Evolutionary conservation across 2,888 invertebrate species (phyloP), one percentile per base, ranked within the genome.

Genomic region (Temnothorax rugatulus): DNA sequence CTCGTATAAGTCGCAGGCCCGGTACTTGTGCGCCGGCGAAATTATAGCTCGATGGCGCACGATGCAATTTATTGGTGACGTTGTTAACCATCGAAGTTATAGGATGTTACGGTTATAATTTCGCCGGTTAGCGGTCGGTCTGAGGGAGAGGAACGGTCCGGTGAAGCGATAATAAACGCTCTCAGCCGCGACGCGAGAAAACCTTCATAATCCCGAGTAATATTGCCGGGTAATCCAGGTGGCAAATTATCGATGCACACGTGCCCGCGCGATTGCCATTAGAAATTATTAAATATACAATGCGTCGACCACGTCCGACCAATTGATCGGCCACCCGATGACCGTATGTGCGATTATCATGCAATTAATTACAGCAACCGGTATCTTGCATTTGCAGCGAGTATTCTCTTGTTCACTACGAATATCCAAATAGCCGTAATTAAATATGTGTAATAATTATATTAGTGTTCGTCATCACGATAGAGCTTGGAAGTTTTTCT

Each of bases 41-140:
- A 87, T 87, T 87, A 84, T 61, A 82, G 66, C 57, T 71, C 52
- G n/a, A n/a, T 7, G 41, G 63, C 34, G 59, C 64, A 50, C 18
- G 52, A 50, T 57, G 61, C 76, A 84, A 87, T 84, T 87, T 82
- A 87, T 84, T 74, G 69, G 59, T 74, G 69, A 74, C 74, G 77
- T 84, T 75, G 87, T 83, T 87, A 75, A 84, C 63, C 82, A 64
- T 82, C 82, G 87, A 87, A 87, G 69, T 84, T 77, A 82, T 75
- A 81, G 74, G 74, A 74, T 74, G 41, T 38, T 38, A 82, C 69
- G 25, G 59, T 69, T 77, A 77, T 69, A 71, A 83, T 86, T 73
- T 50, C 47, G 52, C 29, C 59, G 50, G 71, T 71, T 83, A 61
- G 61, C 61, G 59, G 54, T 74, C 52, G 61, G 18, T 18, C 47